Conservation (phyloP, 2,113 vertebrate species). For the Xiphorhynchus elegans region DNA sequence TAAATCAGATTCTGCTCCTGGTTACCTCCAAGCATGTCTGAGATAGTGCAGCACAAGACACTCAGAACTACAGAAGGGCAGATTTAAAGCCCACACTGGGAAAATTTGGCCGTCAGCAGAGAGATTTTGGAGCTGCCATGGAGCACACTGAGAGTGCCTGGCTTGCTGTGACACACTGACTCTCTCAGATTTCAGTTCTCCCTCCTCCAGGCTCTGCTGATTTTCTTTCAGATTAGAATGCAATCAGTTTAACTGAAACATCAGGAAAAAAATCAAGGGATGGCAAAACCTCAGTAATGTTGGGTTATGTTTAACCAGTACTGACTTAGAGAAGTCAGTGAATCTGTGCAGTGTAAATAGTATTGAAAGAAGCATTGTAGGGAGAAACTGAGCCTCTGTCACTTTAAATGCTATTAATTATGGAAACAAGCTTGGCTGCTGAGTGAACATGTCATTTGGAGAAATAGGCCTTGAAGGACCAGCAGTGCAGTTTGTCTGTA, state of each 20-base stretch:
- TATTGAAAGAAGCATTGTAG: neutral
- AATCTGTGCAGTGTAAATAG: neutral
- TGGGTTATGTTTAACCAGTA: neutral
- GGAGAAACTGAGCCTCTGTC: neutral
- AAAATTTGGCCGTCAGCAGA: neutral
- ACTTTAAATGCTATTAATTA: constrained; percentile 11
- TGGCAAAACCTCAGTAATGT: neutral
- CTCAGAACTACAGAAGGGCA: neutral
- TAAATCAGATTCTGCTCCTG: neutral
- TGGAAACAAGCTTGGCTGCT: neutral
- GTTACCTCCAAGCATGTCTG: neutral
- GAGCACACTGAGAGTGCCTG: neutral
- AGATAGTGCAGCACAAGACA: fast-evolving
- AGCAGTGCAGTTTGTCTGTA: neutral
- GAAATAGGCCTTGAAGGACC: neutral
- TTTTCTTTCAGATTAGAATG: neutral
- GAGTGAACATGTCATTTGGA: neutral
- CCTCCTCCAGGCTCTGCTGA: neutral
- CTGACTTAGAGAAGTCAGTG: neutral
- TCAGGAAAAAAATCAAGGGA: neutral
- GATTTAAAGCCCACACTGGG: neutral
- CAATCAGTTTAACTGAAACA: neutral
- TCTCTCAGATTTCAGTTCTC: neutral
- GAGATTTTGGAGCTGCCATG: fast-evolving
- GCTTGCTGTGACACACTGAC: neutral